Percentiles rank a stretch among this genome's conserved stretches.
These are phyloP conservation scores for Numenius phaeopus DNA, from an alignment of 2,797 vertebrate species.

Conservation along the genomic window DNA sequence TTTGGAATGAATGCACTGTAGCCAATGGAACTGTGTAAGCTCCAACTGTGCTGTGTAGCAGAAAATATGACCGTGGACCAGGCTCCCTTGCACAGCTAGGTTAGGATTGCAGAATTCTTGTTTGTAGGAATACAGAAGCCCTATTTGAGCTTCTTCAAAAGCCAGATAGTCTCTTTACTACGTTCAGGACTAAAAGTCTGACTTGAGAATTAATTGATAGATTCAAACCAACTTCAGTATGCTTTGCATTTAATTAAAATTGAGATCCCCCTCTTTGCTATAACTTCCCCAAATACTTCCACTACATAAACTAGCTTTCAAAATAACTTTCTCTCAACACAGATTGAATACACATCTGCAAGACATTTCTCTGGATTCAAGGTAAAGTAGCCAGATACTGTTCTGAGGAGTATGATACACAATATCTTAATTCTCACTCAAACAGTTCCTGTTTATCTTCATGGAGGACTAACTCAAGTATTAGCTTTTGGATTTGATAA, in stretches of 20 bases:
- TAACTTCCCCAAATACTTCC: background rate
- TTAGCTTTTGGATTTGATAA: conserved; percentile 54
- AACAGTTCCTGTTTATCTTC: conserved; percentile 35
- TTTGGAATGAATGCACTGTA: background rate
- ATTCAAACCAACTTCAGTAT: background rate
- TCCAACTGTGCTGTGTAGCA: background rate
- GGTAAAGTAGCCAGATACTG: background rate
- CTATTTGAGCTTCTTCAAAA: background rate
- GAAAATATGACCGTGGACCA: rapidly evolving
- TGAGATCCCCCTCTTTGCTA: background rate
- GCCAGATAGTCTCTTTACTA: background rate
- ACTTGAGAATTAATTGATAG: background rate
- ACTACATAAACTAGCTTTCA: background rate
- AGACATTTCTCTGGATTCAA: background rate
- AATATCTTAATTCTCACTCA: conserved; percentile 50
- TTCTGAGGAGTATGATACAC: background rate
- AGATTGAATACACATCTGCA: background rate
- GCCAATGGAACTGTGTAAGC: background rate
- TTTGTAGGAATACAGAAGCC: background rate
- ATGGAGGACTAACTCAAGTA: conserved; percentile 34
- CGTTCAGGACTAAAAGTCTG: background rate
- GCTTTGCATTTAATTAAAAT: background rate
- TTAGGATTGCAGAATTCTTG: background rate
- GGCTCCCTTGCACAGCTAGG: background rate
- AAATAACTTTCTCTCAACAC: background rate